Conservation (phyloP, 2,113 vertebrate species). For the Melozone crissalis region DNA sequence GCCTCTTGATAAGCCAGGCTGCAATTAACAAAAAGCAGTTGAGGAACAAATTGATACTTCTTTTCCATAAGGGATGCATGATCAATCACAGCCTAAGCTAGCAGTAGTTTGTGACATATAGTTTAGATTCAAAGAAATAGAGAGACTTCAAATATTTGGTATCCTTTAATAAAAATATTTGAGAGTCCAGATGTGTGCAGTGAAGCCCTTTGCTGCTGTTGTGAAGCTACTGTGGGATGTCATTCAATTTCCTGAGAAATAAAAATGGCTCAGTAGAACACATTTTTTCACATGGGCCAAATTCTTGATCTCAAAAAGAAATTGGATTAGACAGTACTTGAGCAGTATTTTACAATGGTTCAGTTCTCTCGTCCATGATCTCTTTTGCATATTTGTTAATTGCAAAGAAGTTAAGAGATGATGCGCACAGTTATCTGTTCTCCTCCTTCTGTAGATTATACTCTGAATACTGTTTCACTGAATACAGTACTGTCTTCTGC, state of each 20-base stretch:
- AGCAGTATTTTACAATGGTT: background rate
- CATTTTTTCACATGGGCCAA: background rate
- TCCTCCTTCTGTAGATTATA: background rate
- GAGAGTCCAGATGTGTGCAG: background rate
- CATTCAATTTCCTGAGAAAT: background rate
- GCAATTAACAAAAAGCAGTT: background rate
- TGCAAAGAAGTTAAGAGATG: background rate
- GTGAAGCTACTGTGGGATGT: background rate
- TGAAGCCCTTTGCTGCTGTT: background rate
- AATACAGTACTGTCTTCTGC: background rate
- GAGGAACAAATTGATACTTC: background rate
- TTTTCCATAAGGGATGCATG: background rate
- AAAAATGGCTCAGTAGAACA: background rate
- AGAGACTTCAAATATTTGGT: background rate
- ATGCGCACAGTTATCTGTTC: background rate
- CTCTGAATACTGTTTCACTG: background rate
- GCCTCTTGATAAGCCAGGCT: fast-evolving
- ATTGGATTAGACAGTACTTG: background rate
- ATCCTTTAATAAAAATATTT: background rate
- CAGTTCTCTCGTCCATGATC: background rate
- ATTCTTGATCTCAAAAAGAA: background rate
- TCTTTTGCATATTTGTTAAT: background rate
- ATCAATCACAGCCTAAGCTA: background rate
- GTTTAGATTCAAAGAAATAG: background rate
- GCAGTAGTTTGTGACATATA: background rate